These are phyloP conservation scores for Chymomyza amoena DNA, from an alignment of 2,888 invertebrate species.

Conservation along the genomic window DNA sequence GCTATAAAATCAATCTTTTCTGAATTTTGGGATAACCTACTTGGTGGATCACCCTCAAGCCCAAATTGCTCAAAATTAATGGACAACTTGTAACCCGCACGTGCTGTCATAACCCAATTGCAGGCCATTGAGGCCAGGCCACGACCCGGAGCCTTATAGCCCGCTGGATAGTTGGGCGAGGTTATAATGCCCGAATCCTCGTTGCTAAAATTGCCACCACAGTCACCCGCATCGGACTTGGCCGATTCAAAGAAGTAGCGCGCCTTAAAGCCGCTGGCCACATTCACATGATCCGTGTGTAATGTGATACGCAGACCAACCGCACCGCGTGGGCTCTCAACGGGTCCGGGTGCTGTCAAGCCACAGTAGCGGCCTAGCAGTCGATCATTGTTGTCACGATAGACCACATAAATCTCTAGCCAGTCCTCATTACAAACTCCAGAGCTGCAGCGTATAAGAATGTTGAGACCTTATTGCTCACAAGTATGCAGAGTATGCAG, in stretches of 20 bases:
- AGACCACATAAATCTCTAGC: conserved; percentile 95
- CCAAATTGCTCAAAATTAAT: conserved; percentile 95
- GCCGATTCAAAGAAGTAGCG: conserved; percentile 95
- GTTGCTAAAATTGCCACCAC: conserved; percentile 93
- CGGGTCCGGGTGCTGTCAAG: conserved; percentile 94
- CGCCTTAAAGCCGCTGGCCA: conserved; percentile 97
- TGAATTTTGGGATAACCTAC: conserved; percentile 79
- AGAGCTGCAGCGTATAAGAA: conserved; percentile 79
- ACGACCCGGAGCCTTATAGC: conserved; percentile 90
- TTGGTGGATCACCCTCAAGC: conserved; percentile 94
- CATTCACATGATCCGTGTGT: conserved; percentile 91
- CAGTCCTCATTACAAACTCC: conserved; percentile 93
- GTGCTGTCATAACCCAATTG: conserved; percentile 96
- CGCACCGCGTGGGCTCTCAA: conserved; percentile 94
- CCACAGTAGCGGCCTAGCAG: conserved; percentile 96
- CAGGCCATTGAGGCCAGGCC: conserved; percentile 92
- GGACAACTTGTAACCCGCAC: conserved; percentile 91
- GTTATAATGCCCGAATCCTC: conserved; percentile 90
- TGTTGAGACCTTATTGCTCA: not conserved
- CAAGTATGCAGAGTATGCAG: not conserved
- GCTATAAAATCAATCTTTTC: conserved; percentile 37
- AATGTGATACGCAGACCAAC: conserved; percentile 92
- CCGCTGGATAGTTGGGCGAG: conserved; percentile 93
- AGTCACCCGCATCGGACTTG: conserved; percentile 94
- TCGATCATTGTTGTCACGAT: conserved; percentile 89